Evolutionary conservation across 2,888 invertebrate genomes (phyloP).

Genomic region (Carpatolechia fugitivella): DNA sequence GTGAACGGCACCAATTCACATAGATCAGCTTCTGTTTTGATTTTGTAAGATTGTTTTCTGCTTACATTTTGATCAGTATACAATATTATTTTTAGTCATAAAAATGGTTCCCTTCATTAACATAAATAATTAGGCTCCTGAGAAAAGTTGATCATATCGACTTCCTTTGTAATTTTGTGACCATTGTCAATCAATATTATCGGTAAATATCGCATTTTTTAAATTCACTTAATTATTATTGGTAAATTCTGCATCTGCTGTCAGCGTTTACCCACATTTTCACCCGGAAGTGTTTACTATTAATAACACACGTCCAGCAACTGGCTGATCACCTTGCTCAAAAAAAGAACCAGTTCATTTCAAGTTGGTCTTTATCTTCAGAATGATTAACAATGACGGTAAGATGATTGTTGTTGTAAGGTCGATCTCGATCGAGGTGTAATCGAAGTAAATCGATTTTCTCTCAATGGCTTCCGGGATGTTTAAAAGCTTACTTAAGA

Average conservation of each 20-base stretch:
- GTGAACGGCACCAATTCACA: background rate
- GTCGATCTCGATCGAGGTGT: constrained; percentile 22
- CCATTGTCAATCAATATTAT: too few species aligned
- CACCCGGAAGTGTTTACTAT: constrained; percentile 44
- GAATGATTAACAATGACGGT: constrained; percentile 37
- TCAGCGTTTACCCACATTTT: constrained; percentile 23
- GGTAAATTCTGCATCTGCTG: background rate
- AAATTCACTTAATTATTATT: too few species aligned
- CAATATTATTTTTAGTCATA: too few species aligned
- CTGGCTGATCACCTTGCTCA: constrained; percentile 50
- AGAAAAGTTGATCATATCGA: too few species aligned
- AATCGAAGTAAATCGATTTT: constrained; percentile 2
- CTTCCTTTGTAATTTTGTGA: too few species aligned
- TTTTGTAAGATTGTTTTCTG: too few species aligned
- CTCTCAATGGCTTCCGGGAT: constrained; percentile 16
- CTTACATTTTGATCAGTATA: too few species aligned
- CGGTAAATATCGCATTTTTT: too few species aligned
- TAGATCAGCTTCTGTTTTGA: background rate
- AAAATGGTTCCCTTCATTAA: too few species aligned
- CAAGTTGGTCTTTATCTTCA: constrained; percentile 26
- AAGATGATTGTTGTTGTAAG: constrained; percentile 46
- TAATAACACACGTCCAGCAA: constrained; percentile 25
- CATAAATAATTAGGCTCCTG: too few species aligned
- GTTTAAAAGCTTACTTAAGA: background rate
- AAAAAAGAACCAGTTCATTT: constrained; percentile 50